phyloP scores from a whole-genome alignment of 2,888 invertebrate species.

The Adineta ricciae region DNA sequence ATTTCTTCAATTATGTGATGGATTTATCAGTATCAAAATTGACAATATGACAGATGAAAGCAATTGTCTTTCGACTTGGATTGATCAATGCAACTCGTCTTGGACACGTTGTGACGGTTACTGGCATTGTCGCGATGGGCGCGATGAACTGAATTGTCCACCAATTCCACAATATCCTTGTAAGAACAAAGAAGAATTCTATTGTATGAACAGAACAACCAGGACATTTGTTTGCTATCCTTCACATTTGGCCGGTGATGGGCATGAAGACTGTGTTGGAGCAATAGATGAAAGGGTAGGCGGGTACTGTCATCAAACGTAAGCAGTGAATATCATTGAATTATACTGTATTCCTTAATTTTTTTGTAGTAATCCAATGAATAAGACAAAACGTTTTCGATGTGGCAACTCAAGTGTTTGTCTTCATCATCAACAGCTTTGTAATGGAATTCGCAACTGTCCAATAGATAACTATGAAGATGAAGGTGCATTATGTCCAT shows the following conservation, averaged over 20 bases:
- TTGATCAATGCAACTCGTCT: neutral
- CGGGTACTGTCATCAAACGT: neutral
- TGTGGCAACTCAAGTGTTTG: neutral
- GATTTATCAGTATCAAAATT: neutral
- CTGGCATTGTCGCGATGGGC: neutral
- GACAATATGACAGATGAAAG: neutral
- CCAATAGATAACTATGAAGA: neutral
- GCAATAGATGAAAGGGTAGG: neutral
- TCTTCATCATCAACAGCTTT: neutral
- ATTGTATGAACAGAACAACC: neutral
- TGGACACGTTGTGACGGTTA: neutral
- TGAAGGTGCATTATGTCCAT: neutral
- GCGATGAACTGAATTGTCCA: neutral
- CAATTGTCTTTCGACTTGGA: neutral
- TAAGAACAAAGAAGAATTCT: neutral
- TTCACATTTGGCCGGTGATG: neutral
- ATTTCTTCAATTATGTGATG: neutral
- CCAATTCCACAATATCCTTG: neutral
- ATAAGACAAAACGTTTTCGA: neutral
- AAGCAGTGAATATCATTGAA: neutral
- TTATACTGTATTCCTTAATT: too few relatives aligned
- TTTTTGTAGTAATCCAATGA: neutral
- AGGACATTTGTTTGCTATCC: neutral
- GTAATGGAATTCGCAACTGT: neutral
- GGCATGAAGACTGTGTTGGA: neutral